Percentiles rank a stretch among this genome's conserved stretches.
These are phyloP conservation scores for Julus scanicus DNA, from an alignment of 2,888 invertebrate genomes.

Conservation along the genomic window DNA sequence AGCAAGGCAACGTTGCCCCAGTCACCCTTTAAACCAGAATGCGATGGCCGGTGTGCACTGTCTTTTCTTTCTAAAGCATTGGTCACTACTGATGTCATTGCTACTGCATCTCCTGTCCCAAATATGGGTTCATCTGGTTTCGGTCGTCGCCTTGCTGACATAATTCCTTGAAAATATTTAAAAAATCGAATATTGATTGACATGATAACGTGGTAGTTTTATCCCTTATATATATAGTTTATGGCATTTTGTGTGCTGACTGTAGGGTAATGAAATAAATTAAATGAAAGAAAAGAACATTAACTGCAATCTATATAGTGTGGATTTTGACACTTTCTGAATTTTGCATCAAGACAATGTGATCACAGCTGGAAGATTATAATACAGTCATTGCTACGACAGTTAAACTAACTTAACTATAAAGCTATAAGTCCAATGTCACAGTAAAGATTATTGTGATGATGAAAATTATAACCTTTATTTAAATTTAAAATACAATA, in stretches of 20 bases:
- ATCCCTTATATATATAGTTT: background rate
- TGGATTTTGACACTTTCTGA: too few relatives aligned
- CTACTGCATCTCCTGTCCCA: background rate
- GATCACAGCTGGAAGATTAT: too few relatives aligned
- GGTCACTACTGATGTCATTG: background rate
- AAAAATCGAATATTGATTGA: background rate
- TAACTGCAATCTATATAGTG: too few relatives aligned
- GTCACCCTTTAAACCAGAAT: slow-evolving; percentile 61
- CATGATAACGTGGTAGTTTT: background rate
- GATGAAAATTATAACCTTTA: background rate
- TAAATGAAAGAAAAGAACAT: too few relatives aligned
- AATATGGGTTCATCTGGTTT: background rate
- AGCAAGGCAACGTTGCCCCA: slow-evolving; percentile 81
- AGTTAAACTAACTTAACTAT: background rate
- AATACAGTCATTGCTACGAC: too few relatives aligned
- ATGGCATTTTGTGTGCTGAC: background rate
- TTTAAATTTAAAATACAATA: background rate
- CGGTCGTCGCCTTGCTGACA: slow-evolving; percentile 26
- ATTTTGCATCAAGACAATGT: too few relatives aligned
- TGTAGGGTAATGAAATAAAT: too few relatives aligned
- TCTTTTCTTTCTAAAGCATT: background rate
- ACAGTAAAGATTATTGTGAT: too few relatives aligned
- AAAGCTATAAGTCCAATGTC: background rate
- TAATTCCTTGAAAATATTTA: too few relatives aligned
- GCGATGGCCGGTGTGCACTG: background rate